Evolutionary conservation across 2,797 vertebrate genomes (phyloP).

Genomic region (Eulemur rubriventer): DNA sequence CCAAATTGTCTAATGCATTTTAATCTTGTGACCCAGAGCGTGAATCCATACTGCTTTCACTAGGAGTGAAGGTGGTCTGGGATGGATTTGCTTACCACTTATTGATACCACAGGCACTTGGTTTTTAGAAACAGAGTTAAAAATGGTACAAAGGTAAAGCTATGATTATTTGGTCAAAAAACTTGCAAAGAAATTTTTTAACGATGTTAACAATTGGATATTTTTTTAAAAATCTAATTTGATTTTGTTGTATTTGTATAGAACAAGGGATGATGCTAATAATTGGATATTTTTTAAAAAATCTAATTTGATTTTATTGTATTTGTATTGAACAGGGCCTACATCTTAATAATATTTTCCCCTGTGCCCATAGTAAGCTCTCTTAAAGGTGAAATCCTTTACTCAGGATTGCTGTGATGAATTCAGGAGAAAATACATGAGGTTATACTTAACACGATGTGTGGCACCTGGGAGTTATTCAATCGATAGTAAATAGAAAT

Average conservation of each 20-base stretch:
- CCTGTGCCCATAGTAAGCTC: not conserved
- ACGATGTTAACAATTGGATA: not conserved
- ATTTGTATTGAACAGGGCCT: not conserved
- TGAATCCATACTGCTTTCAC: not conserved
- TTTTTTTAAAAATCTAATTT: not conserved
- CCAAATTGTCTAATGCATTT: slow-evolving; percentile 1
- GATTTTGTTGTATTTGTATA: not conserved
- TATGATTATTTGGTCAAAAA: slow-evolving; percentile 9
- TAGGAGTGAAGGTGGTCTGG: not conserved
- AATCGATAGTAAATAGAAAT: not conserved
- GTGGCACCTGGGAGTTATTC: not conserved
- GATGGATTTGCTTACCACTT: not conserved
- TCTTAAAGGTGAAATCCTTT: not conserved
- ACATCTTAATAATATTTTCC: not conserved
- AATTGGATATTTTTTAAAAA: not conserved
- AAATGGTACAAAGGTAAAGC: not conserved
- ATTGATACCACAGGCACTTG: not conserved
- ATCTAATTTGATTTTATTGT: not conserved
- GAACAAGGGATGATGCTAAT: not conserved
- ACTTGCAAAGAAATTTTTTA: not conserved
- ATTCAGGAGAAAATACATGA: not conserved
- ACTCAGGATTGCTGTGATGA: not conserved
- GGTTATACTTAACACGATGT: not conserved
- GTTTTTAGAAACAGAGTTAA: not conserved
- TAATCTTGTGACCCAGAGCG: not conserved